Evolutionary conservation across 92 coral and sea anemone genomes (phyloP).

Genomic region (Zoanthus gigantus): DNA sequence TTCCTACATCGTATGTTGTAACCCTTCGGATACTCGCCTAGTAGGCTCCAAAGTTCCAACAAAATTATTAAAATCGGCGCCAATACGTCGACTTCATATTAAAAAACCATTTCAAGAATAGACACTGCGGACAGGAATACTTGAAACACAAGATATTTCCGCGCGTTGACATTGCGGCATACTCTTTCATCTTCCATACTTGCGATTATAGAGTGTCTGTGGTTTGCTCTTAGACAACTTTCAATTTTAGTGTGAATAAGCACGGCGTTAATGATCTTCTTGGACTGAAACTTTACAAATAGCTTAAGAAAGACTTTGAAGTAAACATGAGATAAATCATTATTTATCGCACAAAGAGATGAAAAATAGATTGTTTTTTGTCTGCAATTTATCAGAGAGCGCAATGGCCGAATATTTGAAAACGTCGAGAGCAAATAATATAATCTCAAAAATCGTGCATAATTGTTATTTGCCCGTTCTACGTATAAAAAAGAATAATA

Average conservation of each 20-base stretch:
- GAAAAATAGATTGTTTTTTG: slow-evolving; percentile 16
- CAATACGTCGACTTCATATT: slow-evolving; percentile 42
- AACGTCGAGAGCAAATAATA: slow-evolving; percentile 35
- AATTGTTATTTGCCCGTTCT: slow-evolving; percentile 1
- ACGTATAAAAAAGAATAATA: not conserved
- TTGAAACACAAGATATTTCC: slow-evolving; percentile 92
- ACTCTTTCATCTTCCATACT: slow-evolving; percentile 70
- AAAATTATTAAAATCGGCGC: slow-evolving; percentile 45
- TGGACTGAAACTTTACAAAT: slow-evolving; percentile 65
- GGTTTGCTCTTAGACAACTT: slow-evolving; percentile 67
- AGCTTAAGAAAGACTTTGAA: slow-evolving; percentile 51
- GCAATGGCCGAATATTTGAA: slow-evolving; percentile 24
- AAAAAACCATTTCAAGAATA: slow-evolving; percentile 42
- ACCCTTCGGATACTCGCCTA: slow-evolving; percentile 31
- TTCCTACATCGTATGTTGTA: slow-evolving; percentile 10
- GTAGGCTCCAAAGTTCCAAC: slow-evolving; percentile 42
- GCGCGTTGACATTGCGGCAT: slow-evolving; percentile 89
- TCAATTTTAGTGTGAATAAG: slow-evolving; percentile 72
- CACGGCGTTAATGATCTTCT: slow-evolving; percentile 89
- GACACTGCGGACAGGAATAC: slow-evolving; percentile 57
- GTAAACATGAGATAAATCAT: slow-evolving; percentile 66
- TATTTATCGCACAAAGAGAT: slow-evolving; percentile 51
- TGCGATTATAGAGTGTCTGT: slow-evolving; percentile 77
- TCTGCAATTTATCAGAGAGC: slow-evolving; percentile 41
- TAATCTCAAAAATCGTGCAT: slow-evolving; percentile 13